Evolutionary conservation across 2,113 vertebrate species (phyloP).

Genomic region (Odontesthes bonariensis): DNA sequence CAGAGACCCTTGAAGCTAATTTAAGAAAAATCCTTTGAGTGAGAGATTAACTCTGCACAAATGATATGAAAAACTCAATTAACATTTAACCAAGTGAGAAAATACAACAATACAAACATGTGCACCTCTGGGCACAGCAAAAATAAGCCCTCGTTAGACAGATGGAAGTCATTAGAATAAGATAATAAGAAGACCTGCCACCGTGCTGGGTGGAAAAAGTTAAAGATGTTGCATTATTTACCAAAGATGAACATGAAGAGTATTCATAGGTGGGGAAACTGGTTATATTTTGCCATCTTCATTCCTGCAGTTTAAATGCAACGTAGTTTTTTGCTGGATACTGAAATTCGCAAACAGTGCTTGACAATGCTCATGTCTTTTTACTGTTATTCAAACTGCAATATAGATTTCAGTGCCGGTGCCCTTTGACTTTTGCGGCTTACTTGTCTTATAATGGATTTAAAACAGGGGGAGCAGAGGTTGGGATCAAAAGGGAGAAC

Average conservation of each 20-base stretch:
- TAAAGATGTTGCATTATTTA: slow-evolving; percentile 56
- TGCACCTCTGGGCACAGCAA: slow-evolving; percentile 68
- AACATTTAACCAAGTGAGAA: slow-evolving; percentile 82
- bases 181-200: slow-evolving; percentile 61
- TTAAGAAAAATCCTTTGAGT: slow-evolving; percentile 71
- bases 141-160: slow-evolving; percentile 78
- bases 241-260: slow-evolving; percentile 38
- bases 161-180: slow-evolving; percentile 74
- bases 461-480: slow-evolving; percentile 33
- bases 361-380: slow-evolving; percentile 16
- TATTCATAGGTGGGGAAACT: background rate
- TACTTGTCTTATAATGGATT: slow-evolving; percentile 59
- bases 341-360: background rate
- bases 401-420: slow-evolving; percentile 56
- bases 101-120: slow-evolving; percentile 78
- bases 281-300: background rate
- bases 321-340: background rate
- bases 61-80: slow-evolving; percentile 76
- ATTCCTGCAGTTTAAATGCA: background rate
- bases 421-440: slow-evolving; percentile 29
- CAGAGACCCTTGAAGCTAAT: slow-evolving; percentile 66
- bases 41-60: slow-evolving; percentile 76
- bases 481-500: background rate
- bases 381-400: slow-evolving; percentile 21
- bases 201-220: slow-evolving; percentile 49